A percentile compares a stretch with the other conserved stretches of the same genome.
phyloP scores from a whole-genome alignment of 2,888 invertebrate species.

The Nemurella pictetii region DNA sequence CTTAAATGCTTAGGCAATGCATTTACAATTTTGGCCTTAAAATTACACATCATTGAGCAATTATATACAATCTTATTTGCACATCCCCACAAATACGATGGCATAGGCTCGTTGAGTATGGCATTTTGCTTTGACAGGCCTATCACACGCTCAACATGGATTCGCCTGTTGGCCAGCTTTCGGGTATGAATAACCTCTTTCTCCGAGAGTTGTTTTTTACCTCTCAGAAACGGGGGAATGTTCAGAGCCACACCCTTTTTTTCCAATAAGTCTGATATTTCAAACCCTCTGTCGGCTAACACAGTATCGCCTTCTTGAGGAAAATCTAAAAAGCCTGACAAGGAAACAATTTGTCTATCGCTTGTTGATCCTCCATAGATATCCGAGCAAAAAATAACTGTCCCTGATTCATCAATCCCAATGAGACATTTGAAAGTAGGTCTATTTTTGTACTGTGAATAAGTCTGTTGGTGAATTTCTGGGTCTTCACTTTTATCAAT shows the following conservation, averaged over 20 bases:
- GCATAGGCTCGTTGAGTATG: constrained; percentile 5
- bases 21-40: neutral
- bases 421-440: neutral
- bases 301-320: neutral
- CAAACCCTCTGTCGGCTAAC: constrained; percentile 5
- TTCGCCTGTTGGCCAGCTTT: neutral
- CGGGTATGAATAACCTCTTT: neutral
- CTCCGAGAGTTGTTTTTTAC: neutral
- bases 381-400: neutral
- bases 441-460: constrained; percentile 3
- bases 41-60: neutral
- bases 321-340: neutral
- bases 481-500: constrained; percentile 10
- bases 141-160: neutral
- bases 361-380: neutral
- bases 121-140: neutral
- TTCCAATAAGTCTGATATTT: neutral
- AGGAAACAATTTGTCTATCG: neutral
- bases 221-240: neutral
- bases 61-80: constrained; percentile 1
- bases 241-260: neutral
- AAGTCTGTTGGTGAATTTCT: neutral
- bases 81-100: neutral
- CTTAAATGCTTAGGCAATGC: neutral
- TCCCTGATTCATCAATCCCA: neutral